phyloP scores from a whole-genome alignment of 2,113 vertebrate genomes.

The Rissa tridactyla region DNA sequence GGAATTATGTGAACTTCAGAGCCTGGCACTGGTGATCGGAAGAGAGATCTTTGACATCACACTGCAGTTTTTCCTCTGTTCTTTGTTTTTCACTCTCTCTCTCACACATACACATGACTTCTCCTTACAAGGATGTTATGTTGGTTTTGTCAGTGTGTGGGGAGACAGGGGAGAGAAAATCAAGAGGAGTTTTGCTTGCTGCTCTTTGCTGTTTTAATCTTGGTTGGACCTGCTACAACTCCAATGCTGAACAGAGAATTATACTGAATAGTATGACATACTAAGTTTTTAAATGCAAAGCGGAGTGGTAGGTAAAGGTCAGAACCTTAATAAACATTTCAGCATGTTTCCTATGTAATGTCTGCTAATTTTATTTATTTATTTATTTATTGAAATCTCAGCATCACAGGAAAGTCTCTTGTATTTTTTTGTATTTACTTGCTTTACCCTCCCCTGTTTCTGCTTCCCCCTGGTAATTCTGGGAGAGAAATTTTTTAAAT shows the following conservation, averaged over 20 bases:
- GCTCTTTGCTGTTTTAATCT: not conserved
- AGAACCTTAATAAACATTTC: not conserved
- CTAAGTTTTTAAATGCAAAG: not conserved
- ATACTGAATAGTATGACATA: not conserved
- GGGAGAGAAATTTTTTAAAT: not conserved
- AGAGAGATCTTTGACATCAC: conserved; percentile 10
- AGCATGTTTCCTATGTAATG: not conserved
- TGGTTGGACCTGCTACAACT: not conserved
- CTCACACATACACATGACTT: not conserved
- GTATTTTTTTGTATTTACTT: not conserved
- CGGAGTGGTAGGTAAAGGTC: not conserved
- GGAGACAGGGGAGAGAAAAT: not conserved
- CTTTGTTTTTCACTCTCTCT: not conserved
- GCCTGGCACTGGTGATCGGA: not conserved
- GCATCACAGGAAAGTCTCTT: not conserved
- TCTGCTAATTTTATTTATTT: not conserved
- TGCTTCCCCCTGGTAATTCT: not conserved
- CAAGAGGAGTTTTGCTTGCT: not conserved
- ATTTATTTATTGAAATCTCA: not conserved
- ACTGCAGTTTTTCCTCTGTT: not conserved
- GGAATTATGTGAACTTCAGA: not conserved
- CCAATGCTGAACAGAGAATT: not conserved
- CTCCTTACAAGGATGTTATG: not conserved
- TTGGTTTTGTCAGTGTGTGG: not conserved
- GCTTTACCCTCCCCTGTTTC: not conserved